phyloP scores from a whole-genome alignment of 2,888 invertebrate genomes.

The Tachystola acroxantha region DNA sequence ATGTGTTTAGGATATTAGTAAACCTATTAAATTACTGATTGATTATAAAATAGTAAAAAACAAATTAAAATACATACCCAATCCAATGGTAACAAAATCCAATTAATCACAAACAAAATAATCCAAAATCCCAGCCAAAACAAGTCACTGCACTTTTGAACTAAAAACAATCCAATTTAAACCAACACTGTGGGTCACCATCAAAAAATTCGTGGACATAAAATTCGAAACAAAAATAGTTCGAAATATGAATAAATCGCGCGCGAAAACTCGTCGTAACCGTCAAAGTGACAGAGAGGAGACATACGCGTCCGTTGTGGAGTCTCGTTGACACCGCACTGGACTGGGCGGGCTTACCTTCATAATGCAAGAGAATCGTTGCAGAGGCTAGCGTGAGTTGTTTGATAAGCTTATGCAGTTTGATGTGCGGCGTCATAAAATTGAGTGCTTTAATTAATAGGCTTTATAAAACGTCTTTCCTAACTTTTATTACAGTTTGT shows the following conservation, averaged over 20 bases:
- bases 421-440: neutral
- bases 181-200: neutral
- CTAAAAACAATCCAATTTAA: neutral
- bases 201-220: neutral
- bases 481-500: no score
- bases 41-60: no score
- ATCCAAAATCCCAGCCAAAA: neutral
- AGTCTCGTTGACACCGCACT: slow-evolving; percentile 39
- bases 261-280: slow-evolving; percentile 18
- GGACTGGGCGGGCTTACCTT: slow-evolving; percentile 6
- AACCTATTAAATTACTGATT: no score
- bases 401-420: neutral
- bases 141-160: neutral
- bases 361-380: neutral
- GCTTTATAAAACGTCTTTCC: no score
- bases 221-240: slow-evolving; percentile 1
- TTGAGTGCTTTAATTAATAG: no score
- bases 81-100: neutral
- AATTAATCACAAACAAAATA: neutral
- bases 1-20: no score
- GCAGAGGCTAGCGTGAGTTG: neutral
- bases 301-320: slow-evolving; percentile 28
- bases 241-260: slow-evolving; percentile 5
- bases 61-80: slow-evolving; percentile 3
- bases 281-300: slow-evolving; percentile 21